Evolutionary conservation across 1,140 invertebrate species (phyloP).

Genomic region (Magallana ariakensis): DNA sequence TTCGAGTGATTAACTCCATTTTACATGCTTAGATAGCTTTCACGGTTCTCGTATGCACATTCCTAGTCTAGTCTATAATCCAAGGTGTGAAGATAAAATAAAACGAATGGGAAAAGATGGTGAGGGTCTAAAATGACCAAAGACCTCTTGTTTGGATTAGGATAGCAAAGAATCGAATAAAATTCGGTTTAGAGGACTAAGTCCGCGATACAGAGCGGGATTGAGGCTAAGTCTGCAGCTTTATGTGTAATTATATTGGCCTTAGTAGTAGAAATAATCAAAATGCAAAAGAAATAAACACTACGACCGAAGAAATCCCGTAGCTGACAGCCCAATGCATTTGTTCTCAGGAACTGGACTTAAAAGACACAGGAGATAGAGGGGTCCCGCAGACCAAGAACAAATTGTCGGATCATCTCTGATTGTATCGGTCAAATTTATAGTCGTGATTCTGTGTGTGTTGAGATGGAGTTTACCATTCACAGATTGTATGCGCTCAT

Average conservation of each 20-base stretch:
- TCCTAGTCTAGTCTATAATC: background rate
- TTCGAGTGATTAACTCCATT: constrained; percentile 50
- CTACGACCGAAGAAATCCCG: constrained; percentile 28
- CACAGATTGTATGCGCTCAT: constrained; percentile 54
- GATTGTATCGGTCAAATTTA: constrained; percentile 53
- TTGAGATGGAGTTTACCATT: constrained; percentile 40
- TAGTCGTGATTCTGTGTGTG: constrained; percentile 22
- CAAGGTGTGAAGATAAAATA: constrained; percentile 13
- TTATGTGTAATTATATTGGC: constrained; percentile 52
- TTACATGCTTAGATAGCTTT: constrained; percentile 31
- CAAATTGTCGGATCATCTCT: constrained; percentile 34
- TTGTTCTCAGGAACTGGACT: constrained; percentile 29
- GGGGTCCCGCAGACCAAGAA: background rate
- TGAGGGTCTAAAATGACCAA: constrained; percentile 7
- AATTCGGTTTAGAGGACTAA: constrained; percentile 18
- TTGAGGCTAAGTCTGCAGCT: constrained; percentile 43
- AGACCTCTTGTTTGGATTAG: constrained; percentile 21
- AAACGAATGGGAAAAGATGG: background rate
- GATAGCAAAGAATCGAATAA: constrained; percentile 8
- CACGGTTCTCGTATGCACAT: constrained; percentile 20
- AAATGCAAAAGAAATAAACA: constrained; percentile 34
- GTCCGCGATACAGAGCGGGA: constrained; percentile 10
- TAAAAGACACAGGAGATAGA: constrained; percentile 20
- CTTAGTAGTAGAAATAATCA: constrained; percentile 51
- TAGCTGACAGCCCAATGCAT: constrained; percentile 7